Percentiles rank a stretch among this genome's conserved stretches.
phyloP scores from a whole-genome alignment of 2,888 invertebrate species.

The Trachelus stipa region DNA sequence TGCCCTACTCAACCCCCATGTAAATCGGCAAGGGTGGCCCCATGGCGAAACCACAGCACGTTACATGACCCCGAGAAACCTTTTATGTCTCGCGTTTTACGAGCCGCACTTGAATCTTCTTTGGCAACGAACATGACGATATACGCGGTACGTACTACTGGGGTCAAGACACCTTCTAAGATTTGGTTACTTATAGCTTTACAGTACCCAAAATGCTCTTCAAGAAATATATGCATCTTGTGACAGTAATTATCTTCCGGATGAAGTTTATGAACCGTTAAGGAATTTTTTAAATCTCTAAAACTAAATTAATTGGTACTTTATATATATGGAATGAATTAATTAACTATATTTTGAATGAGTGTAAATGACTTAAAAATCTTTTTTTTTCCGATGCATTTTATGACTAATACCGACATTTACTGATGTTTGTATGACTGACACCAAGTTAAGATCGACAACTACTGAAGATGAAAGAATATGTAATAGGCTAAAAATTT shows the following conservation, averaged over 20 bases:
- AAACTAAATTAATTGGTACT: neutral
- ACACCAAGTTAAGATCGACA: neutral
- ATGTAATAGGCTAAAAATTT: constrained; percentile 41
- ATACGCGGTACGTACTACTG: constrained; percentile 17
- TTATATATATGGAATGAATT: neutral
- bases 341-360: neutral
- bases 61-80: constrained; percentile 23
- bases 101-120: constrained; percentile 5
- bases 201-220: neutral
- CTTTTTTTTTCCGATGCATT: neutral
- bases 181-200: neutral
- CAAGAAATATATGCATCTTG: neutral
- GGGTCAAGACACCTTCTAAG: neutral
- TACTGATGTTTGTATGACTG: neutral
- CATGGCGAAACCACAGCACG: constrained; percentile 15
- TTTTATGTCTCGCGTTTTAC: constrained; percentile 22
- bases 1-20: neutral
- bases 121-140: neutral
- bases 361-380: neutral
- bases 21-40: constrained; percentile 6
- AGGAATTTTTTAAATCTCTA: neutral
- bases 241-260: neutral
- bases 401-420: neutral
- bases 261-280: neutral
- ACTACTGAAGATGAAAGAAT: constrained; percentile 56